Evolutionary conservation across 2,113 vertebrate genomes (phyloP).

Genomic region (Propithecus coquereli): DNA sequence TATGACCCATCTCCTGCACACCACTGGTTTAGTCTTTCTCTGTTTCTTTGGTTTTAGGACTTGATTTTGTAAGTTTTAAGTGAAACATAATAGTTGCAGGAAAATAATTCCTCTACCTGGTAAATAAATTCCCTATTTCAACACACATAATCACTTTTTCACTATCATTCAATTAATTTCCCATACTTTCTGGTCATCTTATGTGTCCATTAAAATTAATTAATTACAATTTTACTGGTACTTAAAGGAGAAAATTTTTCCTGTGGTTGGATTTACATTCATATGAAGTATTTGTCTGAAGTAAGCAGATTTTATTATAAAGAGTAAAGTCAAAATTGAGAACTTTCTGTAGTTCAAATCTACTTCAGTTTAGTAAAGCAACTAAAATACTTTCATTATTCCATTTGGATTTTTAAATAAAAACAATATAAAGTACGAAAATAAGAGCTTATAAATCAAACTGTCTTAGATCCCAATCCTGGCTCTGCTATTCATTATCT

Average conservation of each 20-base stretch:
- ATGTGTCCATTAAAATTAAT: conserved; percentile 33
- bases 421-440: not conserved
- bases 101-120: not conserved
- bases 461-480: not conserved
- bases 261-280: conserved; percentile 15
- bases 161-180: not conserved
- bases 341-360: not conserved
- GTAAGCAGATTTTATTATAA: not conserved
- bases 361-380: conserved; percentile 28
- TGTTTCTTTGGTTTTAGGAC: not conserved
- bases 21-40: not conserved
- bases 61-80: not conserved
- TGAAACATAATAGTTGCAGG: not conserved
- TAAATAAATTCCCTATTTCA: conserved; percentile 22
- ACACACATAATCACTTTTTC: not conserved
- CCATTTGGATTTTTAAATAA: not conserved
- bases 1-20: not conserved
- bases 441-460: not conserved
- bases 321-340: not conserved
- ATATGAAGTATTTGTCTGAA: conserved; percentile 33
- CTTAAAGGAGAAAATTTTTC: not conserved
- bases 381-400: not conserved
- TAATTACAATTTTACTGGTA: conserved; percentile 44
- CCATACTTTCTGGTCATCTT: not conserved
- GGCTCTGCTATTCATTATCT: not conserved